Conservation (phyloP, 2,113 vertebrate species). For the Leucosticte australis region DNA sequence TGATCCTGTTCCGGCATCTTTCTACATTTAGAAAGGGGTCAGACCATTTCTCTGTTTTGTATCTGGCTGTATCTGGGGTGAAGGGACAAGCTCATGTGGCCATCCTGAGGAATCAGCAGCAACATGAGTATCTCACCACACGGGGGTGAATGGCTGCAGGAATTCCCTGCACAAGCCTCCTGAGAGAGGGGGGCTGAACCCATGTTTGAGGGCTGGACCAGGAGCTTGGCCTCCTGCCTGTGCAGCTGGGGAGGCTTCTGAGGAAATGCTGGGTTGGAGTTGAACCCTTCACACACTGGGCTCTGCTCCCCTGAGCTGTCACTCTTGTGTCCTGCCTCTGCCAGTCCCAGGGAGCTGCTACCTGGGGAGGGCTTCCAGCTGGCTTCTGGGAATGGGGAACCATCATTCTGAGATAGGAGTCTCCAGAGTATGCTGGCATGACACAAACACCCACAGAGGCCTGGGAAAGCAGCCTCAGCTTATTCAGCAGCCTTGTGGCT, state of each 20-base stretch:
- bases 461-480: background rate
- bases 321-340: background rate
- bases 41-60: background rate
- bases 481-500: background rate
- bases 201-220: background rate
- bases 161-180: background rate
- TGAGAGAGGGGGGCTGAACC: background rate
- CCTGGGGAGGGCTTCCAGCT: background rate
- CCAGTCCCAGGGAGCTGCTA: background rate
- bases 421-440: background rate
- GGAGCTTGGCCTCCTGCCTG: background rate
- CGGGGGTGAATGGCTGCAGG: background rate
- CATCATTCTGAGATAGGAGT: background rate
- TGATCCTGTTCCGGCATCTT: background rate
- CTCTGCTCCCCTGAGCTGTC: background rate
- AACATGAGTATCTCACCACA: background rate
- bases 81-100: background rate
- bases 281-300: background rate
- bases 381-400: background rate
- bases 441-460: background rate
- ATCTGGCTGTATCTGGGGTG: background rate
- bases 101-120: background rate
- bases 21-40: rapidly evolving
- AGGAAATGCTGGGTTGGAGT: background rate
- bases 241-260: background rate